A percentile compares a stretch with the other conserved stretches of the same genome.
Conservation (phyloP, 2,113 vertebrate species). For the Nesogale talazaci region DNA sequence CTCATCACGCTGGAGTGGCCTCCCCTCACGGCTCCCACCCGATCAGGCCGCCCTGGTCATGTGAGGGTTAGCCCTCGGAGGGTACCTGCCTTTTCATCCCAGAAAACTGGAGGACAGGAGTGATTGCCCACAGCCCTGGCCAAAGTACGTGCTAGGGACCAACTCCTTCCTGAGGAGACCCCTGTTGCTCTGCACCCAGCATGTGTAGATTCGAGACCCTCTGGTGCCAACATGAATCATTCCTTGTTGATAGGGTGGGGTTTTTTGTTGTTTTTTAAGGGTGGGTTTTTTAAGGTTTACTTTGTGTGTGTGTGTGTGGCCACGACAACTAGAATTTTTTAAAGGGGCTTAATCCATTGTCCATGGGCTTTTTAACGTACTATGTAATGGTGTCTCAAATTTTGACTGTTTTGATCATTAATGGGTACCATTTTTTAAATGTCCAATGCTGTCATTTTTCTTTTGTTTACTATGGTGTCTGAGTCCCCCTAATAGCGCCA, state of each 20-base stretch:
- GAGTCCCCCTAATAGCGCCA: slow-evolving; percentile 80
- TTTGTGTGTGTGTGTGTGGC: too few relatives aligned
- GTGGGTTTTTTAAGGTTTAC: too few relatives aligned
- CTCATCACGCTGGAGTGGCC: neutral
- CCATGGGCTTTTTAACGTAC: slow-evolving; percentile 56
- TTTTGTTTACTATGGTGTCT: slow-evolving; percentile 73
- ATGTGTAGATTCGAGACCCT: slow-evolving; percentile 22
- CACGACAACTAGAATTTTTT: slow-evolving; percentile 44
- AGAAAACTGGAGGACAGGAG: neutral
- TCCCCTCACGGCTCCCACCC: too few relatives aligned
- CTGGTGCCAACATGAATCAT: slow-evolving; percentile 58
- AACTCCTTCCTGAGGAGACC: neutral
- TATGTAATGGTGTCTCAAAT: slow-evolving; percentile 48
- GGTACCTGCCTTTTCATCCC: neutral
- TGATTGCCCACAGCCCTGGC: neutral
- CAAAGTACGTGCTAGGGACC: neutral
- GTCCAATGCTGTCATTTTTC: slow-evolving; percentile 40
- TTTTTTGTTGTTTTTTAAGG: too few relatives aligned
- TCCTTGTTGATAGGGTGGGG: slow-evolving; percentile 11
- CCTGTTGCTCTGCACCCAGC: neutral
- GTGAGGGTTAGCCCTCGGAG: neutral
- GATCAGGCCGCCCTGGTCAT: slow-evolving; percentile 4
- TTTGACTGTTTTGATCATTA: slow-evolving; percentile 66
- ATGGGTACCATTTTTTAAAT: slow-evolving; percentile 72
- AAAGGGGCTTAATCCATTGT: slow-evolving; percentile 68